A percentile compares a stretch with the other conserved stretches of the same genome.
phyloP scores from a whole-genome alignment of 2,888 invertebrate genomes.

The Xestia sexstrigata region DNA sequence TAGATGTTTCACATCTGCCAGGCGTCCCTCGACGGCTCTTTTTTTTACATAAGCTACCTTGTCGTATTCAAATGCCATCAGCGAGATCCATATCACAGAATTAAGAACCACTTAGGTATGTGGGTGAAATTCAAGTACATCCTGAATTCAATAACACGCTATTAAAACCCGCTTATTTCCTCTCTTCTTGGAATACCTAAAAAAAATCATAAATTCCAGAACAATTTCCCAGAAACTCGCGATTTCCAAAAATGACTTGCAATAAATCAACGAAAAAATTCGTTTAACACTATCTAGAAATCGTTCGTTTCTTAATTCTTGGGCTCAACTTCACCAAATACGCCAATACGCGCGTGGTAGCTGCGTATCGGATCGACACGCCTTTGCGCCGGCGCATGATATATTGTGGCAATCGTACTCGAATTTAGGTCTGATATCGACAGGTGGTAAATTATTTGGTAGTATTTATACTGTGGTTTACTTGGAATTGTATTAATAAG shows the following conservation, averaged over 20 bases:
- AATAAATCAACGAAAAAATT: slow-evolving; percentile 69
- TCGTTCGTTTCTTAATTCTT: slow-evolving; percentile 74
- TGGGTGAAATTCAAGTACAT: not conserved
- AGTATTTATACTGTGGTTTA: slow-evolving; percentile 31
- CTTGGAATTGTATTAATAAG: slow-evolving; percentile 32
- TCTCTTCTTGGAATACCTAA: not conserved
- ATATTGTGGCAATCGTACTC: slow-evolving; percentile 58
- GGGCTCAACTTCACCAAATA: slow-evolving; percentile 76
- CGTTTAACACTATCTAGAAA: slow-evolving; percentile 75
- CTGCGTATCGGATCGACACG: slow-evolving; percentile 77
- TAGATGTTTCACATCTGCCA: too few species aligned
- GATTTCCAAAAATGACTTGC: not conserved
- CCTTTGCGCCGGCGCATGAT: slow-evolving; percentile 67
- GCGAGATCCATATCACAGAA: too few species aligned
- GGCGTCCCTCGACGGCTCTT: too few species aligned
- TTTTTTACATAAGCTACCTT: not conserved
- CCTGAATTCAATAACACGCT: not conserved
- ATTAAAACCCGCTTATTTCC: not conserved
- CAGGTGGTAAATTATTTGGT: slow-evolving; percentile 72
- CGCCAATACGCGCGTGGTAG: slow-evolving; percentile 77
- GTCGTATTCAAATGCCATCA: not conserved
- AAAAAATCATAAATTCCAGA: not conserved
- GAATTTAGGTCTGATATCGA: slow-evolving; percentile 72
- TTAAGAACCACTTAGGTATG: too few species aligned
- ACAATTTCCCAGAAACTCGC: slow-evolving; percentile 7